Evolutionary conservation across 2,113 vertebrate species (phyloP), one percentile per base, ranked within the genome.

Genomic region (Axis porcinus): DNA sequence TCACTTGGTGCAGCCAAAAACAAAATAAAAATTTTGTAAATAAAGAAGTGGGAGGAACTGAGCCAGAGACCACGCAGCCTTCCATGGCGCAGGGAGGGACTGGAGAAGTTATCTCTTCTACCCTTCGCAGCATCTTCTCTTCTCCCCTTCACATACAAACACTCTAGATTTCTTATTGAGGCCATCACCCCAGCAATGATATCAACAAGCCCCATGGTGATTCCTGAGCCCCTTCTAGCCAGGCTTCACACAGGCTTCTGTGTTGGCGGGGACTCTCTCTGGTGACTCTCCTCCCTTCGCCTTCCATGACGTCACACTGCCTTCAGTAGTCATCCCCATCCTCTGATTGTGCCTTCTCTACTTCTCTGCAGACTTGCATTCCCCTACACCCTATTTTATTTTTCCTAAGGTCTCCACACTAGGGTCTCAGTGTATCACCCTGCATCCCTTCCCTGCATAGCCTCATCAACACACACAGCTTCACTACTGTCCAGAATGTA

Each of bases 241-340:
- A 36, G 58, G 40, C 58, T 15, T 50, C 8, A 5, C 10, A 8
- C 17, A 8, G 76, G 45, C 47, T 7, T 84, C 81, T 4, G 9
- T 8, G 40, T 25, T 3, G 6, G 33, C 0, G 1, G 33, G 4
- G 33, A 60, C 54, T 14, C 8, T 27, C 5, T 11, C 28, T 55
- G 3, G 2, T 3, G 1, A 5, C 28, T 5, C 3, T 21, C 11
- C 5, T 2, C 21, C 3, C 21, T 36, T 36, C 10, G 47, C n/a
- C 30, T 9, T 50, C 36, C 11, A 3, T 8, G 54, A 12, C 0
- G 7, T 16, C 36, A 2, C 33, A 2, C 3, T 3, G 45, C 36
- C 82, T 21, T 14, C 55, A 47, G 1, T 7, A 17, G 27, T 1
- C 1, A 23, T 21, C 28, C 60, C 2, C 16, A 21, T 2, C 50